A percentile compares a stretch with the other conserved stretches of the same genome.
Evolutionary conservation across 2,113 vertebrate genomes (phyloP).

Genomic region (Prinia subflava): DNA sequence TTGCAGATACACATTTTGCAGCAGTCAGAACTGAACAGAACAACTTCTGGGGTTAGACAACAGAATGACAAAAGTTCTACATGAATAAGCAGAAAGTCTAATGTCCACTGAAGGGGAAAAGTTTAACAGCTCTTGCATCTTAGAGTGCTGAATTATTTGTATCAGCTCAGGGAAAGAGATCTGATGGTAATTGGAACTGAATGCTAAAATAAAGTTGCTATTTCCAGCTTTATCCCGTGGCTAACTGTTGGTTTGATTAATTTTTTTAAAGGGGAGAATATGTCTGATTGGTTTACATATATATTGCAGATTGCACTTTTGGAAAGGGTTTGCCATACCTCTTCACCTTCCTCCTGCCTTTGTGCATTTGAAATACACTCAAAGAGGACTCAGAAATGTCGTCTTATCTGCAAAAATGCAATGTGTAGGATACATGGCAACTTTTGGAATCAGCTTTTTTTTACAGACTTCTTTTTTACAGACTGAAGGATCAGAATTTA

Average conservation of each 20-base stretch:
- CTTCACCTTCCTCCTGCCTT: neutral
- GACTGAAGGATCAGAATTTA: conserved; percentile 82
- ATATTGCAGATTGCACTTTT: neutral
- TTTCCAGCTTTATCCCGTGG: neutral
- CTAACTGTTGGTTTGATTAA: neutral
- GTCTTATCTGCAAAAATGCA: neutral
- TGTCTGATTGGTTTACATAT: neutral
- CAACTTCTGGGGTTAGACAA: neutral
- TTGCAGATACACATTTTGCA: neutral
- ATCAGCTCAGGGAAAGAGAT: neutral
- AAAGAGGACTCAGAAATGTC: neutral
- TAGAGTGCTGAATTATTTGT: neutral
- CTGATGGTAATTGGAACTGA: neutral
- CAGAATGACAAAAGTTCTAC: neutral
- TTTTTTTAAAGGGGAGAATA: neutral
- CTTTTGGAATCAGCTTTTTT: neutral
- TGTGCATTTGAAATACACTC: neutral
- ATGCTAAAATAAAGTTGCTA: neutral
- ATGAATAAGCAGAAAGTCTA: neutral
- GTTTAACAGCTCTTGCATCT: neutral
- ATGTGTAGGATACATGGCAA: neutral
- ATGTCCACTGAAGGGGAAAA: neutral
- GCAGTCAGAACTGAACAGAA: neutral
- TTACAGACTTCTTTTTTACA: conserved; percentile 68
- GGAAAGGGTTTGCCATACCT: neutral